A percentile compares a stretch with the other conserved stretches of the same genome.
phyloP scores from a whole-genome alignment of 2,888 invertebrate genomes.

The Criorhina ranunculi region DNA sequence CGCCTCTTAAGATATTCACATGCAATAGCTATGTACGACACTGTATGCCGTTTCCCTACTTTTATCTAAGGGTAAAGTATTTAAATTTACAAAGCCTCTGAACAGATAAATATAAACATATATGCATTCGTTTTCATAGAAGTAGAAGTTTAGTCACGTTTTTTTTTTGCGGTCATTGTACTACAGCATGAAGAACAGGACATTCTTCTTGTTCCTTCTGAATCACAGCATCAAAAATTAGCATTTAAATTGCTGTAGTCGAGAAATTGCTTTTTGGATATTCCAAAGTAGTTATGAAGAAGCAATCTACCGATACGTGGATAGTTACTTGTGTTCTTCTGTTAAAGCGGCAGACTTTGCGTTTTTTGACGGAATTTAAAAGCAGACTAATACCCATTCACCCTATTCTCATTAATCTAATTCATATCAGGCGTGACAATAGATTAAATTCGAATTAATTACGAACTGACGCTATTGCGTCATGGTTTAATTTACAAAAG shows the following conservation, averaged over 20 bases:
- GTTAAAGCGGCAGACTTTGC: no score
- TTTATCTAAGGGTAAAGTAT: constrained; percentile 12
- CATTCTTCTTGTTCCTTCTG: not conserved
- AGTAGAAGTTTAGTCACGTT: constrained; percentile 19
- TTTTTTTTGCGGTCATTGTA: constrained; percentile 46
- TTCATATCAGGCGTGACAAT: not conserved
- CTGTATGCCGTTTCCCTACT: no score
- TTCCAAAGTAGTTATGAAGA: constrained; percentile 15
- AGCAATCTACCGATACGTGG: constrained; percentile 2
- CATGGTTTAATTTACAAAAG: not conserved
- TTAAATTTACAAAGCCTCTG: constrained; percentile 20
- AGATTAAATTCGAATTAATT: not conserved
- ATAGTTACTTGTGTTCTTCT: not conserved
- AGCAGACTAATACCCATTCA: not conserved
- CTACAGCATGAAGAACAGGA: constrained; percentile 6
- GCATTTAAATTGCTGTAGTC: constrained; percentile 49
- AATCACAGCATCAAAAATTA: constrained; percentile 31
- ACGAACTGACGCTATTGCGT: not conserved
- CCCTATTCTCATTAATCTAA: not conserved
- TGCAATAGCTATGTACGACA: no score
- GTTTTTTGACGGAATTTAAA: no score
- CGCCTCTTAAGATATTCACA: no score
- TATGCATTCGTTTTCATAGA: no score
- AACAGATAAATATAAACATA: constrained; percentile 31
- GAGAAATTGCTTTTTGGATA: constrained; percentile 19